Percentiles rank a stretch among this genome's conserved stretches.
Evolutionary conservation across 2,888 invertebrate genomes (phyloP).

Genomic region (Tipula vernalis): DNA sequence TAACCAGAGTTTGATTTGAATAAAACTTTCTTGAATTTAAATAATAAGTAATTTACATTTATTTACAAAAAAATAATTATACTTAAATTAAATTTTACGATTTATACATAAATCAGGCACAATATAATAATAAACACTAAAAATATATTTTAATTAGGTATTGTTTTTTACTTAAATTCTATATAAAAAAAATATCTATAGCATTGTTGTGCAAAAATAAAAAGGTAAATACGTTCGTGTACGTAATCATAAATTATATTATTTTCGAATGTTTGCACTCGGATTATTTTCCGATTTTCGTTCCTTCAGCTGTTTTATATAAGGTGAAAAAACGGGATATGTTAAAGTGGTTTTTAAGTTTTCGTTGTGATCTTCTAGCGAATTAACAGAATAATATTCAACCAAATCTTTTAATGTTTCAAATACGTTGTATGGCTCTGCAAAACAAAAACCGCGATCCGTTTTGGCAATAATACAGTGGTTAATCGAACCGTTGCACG

Average conservation of each 20-base stretch:
- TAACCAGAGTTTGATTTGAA: too few species aligned
- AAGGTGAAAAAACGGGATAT: slow-evolving; percentile 58
- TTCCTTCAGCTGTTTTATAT: slow-evolving; percentile 16
- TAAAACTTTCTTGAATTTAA: background rate
- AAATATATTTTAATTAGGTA: background rate
- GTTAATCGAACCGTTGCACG: slow-evolving; percentile 71
- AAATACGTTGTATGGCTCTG: slow-evolving; percentile 90
- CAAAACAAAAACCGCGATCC: slow-evolving; percentile 82
- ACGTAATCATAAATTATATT: background rate
- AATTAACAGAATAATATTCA: slow-evolving; percentile 82
- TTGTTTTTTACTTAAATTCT: background rate
- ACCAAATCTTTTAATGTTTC: slow-evolving; percentile 77
- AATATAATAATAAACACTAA: background rate
- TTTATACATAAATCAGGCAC: background rate
- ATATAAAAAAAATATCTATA: background rate
- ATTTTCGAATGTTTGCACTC: background rate
- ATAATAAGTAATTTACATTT: background rate
- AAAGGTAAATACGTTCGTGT: background rate
- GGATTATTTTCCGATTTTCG: slow-evolving; percentile 8
- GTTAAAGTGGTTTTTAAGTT: slow-evolving; percentile 69
- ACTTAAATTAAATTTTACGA: background rate
- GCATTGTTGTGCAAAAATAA: background rate
- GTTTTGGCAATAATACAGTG: slow-evolving; percentile 89
- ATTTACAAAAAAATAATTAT: background rate
- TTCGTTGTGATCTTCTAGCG: slow-evolving; percentile 90